Evolutionary conservation across 2,888 invertebrate species (phyloP), one percentile per base, ranked within the genome.

Genomic region (Pegoplata infirma): DNA sequence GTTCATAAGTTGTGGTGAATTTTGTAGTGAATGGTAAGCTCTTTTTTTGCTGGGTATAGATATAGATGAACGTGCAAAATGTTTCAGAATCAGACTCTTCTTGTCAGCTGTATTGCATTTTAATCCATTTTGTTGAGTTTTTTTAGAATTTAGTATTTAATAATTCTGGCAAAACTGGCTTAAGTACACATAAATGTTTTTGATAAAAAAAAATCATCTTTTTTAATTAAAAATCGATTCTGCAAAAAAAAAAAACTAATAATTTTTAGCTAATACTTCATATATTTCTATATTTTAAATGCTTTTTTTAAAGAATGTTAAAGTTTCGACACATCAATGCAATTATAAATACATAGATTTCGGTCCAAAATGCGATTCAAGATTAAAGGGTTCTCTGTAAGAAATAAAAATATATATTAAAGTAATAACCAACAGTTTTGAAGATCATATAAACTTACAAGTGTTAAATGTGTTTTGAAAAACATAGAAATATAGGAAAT

Each of bases 231-330:
- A n/a, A n/a, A n/a, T n/a, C n/a, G n/a, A n/a, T n/a, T n/a, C n/a
- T n/a, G n/a, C n/a, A 58, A 23, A 32, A 21, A 51, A 61, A 47
- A 14, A 25, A 23, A 8, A 19, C 10, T 1, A 16, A 25, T 40
- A 17, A 14, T 23, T 58, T 28, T 71, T 68, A 59, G 19, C 59
- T 47, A 58, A 53, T 28, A 36, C 47, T 73, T 63, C 40, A 74
- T 87, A 86, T 88, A 87, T 87, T 87, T 87, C 87, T 81, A 82
- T 80, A 84, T 80, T 83, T 85, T 82, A 87, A 87, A 87, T 87
- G 86, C 86, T 44, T 28, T 46, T 49, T 46, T 55, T 51, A 23
- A 59, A 77, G 80, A 81, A 82, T 82, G 80, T 74, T 56, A 49
- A 53, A 63, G 21, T 75, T 49, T 51, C 19, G 47, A 68, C 3